These are phyloP conservation scores for Alentia gelatinosa DNA, from an alignment of 2,888 invertebrate genomes.

Conservation along the genomic window DNA sequence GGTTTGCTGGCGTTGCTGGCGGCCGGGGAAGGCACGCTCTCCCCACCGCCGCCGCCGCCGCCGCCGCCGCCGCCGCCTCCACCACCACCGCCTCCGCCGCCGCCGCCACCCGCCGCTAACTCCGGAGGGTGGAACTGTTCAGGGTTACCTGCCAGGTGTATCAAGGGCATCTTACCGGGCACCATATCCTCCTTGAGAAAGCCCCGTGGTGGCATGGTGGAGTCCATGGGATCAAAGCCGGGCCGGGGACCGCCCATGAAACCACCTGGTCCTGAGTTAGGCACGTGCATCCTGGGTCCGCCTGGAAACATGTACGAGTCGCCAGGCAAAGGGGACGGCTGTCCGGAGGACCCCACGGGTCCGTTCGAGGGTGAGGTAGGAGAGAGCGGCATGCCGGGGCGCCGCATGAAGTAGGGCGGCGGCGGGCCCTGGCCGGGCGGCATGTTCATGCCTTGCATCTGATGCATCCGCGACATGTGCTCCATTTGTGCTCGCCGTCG, in stretches of 20 bases:
- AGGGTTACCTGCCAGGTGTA: constrained; percentile 78
- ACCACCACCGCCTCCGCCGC: too few relatives aligned
- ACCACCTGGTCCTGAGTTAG: constrained; percentile 48
- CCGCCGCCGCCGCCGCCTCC: too few relatives aligned
- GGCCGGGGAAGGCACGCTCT: constrained; percentile 59
- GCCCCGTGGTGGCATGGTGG: constrained; percentile 62
- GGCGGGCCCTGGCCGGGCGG: constrained; percentile 63
- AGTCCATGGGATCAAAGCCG: constrained; percentile 67
- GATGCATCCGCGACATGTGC: constrained; percentile 68
- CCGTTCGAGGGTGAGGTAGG: constrained; percentile 69
- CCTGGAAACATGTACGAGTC: constrained; percentile 61
- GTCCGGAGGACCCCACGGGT: constrained; percentile 57
- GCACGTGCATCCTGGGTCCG: constrained; percentile 45
- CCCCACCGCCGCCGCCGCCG: constrained; percentile 62
- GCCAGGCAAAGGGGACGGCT: constrained; percentile 57
- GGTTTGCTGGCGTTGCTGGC: constrained; percentile 71
- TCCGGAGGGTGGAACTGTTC: constrained; percentile 77
- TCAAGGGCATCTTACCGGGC: constrained; percentile 65
- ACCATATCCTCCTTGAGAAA: constrained; percentile 62
- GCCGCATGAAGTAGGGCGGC: constrained; percentile 70
- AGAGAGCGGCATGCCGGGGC: neutral
- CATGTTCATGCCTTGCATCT: constrained; percentile 58
- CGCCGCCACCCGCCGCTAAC: constrained; percentile 63
- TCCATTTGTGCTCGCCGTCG: constrained; percentile 71
- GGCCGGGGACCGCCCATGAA: constrained; percentile 55